phyloP scores from a whole-genome alignment of 2,888 invertebrate species.

The Idaea biselata region DNA sequence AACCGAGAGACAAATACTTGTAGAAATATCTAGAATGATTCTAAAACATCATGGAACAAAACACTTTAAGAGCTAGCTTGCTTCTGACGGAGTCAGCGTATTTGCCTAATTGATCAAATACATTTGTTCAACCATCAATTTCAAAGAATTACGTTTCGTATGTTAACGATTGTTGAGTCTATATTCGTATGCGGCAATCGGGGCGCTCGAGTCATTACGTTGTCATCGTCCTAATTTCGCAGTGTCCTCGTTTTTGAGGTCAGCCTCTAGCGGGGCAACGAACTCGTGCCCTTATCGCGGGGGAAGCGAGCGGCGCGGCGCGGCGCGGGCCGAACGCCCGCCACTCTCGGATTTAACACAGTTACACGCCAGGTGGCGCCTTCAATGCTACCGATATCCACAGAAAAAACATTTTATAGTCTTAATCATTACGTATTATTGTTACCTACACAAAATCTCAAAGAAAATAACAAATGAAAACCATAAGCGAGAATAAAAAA shows the following conservation, averaged over 20 bases:
- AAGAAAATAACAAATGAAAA: not conserved
- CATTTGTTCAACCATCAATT: conserved; percentile 61
- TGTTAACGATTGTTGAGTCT: conserved; percentile 39
- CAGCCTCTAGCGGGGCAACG: conserved; percentile 82
- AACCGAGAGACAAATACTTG: conserved; percentile 9
- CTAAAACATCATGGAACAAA: conserved; percentile 60
- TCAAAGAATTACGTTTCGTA: conserved; percentile 44
- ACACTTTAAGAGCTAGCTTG: conserved; percentile 67
- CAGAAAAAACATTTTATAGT: too few relatives aligned
- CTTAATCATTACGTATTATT: not conserved
- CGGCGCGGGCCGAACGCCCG: conserved; percentile 43
- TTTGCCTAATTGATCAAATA: conserved; percentile 81
- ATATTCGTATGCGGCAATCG: conserved; percentile 47
- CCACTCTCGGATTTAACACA: conserved; percentile 18
- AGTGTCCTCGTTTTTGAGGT: conserved; percentile 87
- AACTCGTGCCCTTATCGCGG: conserved; percentile 80
- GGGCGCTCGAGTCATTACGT: conserved; percentile 75
- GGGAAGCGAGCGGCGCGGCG: conserved; percentile 40
- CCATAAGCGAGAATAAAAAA: not conserved
- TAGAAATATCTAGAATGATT: conserved; percentile 45
- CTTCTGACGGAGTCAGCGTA: conserved; percentile 75
- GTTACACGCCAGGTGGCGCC: conserved; percentile 1
- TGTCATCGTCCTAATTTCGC: conserved; percentile 82
- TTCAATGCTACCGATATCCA: conserved; percentile 3
- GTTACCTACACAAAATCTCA: not conserved